Evolutionary conservation across 2,797 vertebrate genomes (phyloP).

Genomic region (Syngnathus rostellatus): DNA sequence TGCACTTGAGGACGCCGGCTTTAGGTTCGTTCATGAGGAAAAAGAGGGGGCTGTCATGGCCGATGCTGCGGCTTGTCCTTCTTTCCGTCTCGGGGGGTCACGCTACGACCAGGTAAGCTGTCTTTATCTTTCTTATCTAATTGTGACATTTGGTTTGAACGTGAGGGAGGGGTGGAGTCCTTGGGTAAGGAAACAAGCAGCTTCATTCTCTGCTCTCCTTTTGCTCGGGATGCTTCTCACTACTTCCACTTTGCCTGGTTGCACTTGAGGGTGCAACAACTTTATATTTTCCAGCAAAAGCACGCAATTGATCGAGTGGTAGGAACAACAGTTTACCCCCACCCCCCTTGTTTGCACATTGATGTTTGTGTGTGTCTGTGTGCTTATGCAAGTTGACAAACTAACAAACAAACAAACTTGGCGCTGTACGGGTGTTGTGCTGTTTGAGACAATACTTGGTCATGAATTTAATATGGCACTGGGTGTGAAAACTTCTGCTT

Average conservation of each 20-base stretch:
- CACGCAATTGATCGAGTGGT: neutral
- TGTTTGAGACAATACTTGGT: neutral
- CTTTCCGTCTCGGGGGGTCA: conserved; percentile 81
- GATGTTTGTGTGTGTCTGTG: too few relatives aligned
- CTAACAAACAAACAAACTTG: too few relatives aligned
- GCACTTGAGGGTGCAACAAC: conserved; percentile 12
- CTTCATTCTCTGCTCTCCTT: conserved; percentile 19
- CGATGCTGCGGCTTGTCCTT: conserved; percentile 70
- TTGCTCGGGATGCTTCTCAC: conserved; percentile 19
- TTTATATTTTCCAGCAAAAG: conserved; percentile 4
- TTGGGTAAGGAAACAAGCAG: conserved; percentile 29
- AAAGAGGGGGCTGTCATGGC: conserved; percentile 63
- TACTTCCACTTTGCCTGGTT: conserved; percentile 22
- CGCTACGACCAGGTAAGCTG: conserved; percentile 82
- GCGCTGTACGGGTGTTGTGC: too few relatives aligned
- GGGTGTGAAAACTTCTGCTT: neutral
- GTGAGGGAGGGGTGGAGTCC: neutral
- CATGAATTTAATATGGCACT: neutral
- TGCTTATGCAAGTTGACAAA: too few relatives aligned
- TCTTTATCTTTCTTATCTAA: neutral
- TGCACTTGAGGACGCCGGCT: conserved; percentile 46
- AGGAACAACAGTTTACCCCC: too few relatives aligned
- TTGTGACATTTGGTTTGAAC: conserved; percentile 30
- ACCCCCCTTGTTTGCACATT: neutral
- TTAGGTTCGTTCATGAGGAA: conserved; percentile 62